Evolutionary conservation across 2,888 invertebrate species (phyloP).

Genomic region (Rhagophthalmus giganteus): DNA sequence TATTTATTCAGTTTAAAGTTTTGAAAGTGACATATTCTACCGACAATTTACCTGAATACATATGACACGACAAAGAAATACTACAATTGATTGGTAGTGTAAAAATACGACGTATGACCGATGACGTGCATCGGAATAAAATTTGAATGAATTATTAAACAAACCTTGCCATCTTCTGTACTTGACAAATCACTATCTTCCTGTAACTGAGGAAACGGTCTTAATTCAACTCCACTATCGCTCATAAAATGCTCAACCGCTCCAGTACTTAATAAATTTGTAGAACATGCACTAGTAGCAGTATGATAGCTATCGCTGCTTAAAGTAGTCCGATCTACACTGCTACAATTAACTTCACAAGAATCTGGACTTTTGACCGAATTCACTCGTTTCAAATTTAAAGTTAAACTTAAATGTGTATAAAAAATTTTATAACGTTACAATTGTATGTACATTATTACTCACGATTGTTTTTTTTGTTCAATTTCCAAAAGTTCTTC

Average conservation of each 20-base stretch:
- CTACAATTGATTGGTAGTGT: no score
- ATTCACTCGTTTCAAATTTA: conserved; percentile 64
- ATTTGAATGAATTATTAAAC: conserved; percentile 1
- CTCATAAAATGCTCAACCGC: conserved; percentile 54
- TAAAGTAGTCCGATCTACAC: conserved; percentile 42
- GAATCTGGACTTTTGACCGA: conserved; percentile 48
- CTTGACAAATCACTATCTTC: conserved; percentile 66
- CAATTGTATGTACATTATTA: no score
- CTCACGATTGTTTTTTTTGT: conserved; percentile 58
- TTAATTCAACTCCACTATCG: conserved; percentile 59
- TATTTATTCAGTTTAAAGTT: no score
- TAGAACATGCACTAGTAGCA: conserved; percentile 59
- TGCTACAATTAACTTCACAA: conserved; percentile 50
- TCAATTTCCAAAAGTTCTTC: conserved; percentile 59
- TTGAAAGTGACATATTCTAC: no score
- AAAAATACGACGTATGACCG: no score
- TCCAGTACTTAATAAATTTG: conserved; percentile 33
- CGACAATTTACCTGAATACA: no score
- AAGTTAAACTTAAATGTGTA: conserved; percentile 66
- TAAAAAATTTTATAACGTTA: no score
- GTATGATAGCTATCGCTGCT: conserved; percentile 76
- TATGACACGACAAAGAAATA: no score
- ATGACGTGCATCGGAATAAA: no score
- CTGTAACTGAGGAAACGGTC: conserved; percentile 48
- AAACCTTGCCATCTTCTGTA: conserved; percentile 62